These are phyloP conservation scores for Drosophila pseudoobscura DNA, from an alignment of 1,140 invertebrate species.

Conservation along the genomic window DNA sequence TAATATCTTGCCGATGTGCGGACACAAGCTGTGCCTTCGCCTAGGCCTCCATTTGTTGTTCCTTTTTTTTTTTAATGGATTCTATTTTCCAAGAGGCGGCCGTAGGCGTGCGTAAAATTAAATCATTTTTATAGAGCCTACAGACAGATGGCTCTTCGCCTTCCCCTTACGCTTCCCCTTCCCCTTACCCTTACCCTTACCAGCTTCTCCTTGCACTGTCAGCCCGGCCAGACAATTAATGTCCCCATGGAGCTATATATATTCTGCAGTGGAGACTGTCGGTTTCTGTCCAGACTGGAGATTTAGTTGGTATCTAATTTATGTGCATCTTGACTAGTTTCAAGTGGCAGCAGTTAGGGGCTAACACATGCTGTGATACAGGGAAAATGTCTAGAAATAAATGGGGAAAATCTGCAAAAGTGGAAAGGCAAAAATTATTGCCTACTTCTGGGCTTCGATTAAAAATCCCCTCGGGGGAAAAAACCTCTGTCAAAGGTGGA, in stretches of 20 bases:
- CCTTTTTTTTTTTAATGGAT: slow-evolving; percentile 19
- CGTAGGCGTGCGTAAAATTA: slow-evolving; percentile 70
- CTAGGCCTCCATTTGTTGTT: slow-evolving; percentile 29
- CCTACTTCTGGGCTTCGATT: slow-evolving; percentile 55
- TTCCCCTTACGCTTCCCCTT: no score
- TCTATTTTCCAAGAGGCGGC: slow-evolving; percentile 10
- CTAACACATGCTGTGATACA: slow-evolving; percentile 47
- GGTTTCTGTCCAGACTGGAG: slow-evolving; percentile 12
- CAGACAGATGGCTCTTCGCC: not conserved
- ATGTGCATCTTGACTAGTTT: slow-evolving; percentile 56
- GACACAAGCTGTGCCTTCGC: slow-evolving; percentile 29
- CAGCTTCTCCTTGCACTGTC: slow-evolving; percentile 30
- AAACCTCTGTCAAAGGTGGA: slow-evolving; percentile 21
- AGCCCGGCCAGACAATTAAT: slow-evolving; percentile 64
- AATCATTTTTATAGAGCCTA: slow-evolving; percentile 74
- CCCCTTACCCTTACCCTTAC: no score
- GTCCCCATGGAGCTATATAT: slow-evolving; percentile 44
- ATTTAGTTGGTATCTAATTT: slow-evolving; percentile 38
- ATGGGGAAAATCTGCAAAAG: slow-evolving; percentile 44
- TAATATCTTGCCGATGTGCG: slow-evolving; percentile 40
- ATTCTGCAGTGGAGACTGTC: slow-evolving; percentile 51
- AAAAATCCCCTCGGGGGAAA: slow-evolving; percentile 41
- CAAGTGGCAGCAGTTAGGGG: slow-evolving; percentile 48
- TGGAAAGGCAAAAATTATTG: slow-evolving; percentile 24
- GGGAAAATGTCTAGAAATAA: slow-evolving; percentile 35